Evolutionary conservation across 2,113 vertebrate species (phyloP), one percentile per base, ranked within the genome.

Genomic region (Sula dactylatra): DNA sequence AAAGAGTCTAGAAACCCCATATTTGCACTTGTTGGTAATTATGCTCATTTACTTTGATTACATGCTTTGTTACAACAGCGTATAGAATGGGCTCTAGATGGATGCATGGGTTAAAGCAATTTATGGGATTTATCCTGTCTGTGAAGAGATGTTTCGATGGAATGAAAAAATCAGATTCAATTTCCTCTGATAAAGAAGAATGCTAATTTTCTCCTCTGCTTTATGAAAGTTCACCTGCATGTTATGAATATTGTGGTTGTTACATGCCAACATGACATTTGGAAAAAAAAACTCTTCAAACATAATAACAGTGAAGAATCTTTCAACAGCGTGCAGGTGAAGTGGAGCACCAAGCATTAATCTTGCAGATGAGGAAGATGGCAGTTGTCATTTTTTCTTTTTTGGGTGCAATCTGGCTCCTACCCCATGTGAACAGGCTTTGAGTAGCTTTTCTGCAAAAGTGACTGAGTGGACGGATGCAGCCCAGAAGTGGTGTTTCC

Each of bases 31-130:
- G 3, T 42, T 88, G 94, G 64, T 67, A 96, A 96, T 97, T 93
- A 88, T 26, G 55, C 52, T 76, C 50, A 90, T 95, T 96, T 97
- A 58, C 83, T 94, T 74, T 84, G 52, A 93, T 93, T 86, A 82
- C 56, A 13, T 77, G 87, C 58, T 94, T 92, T 83, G 66, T 90
- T 72, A 58, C 50, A 88, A 32, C 24, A 40, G 24, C 16, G 0
- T n/a, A 24, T 76, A 54, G 73, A 55, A 73, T 10, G 47, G 73
- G 34, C 80, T 90, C 19, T 21, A 26, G 82, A 45, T 16, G 10
- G 59, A 67, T 52, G 32, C 40, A 11, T 11, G 34, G 61, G 76
- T 90, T 95, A 93, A 84, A 94, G 84, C 77, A 90, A 86, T 92
- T 94, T 71, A 55, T 38, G 19, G 85, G 79, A 58, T 90, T 93